These are phyloP conservation scores for Halictus ligatus DNA, from an alignment of 2,888 invertebrate genomes.

Conservation along the genomic window DNA sequence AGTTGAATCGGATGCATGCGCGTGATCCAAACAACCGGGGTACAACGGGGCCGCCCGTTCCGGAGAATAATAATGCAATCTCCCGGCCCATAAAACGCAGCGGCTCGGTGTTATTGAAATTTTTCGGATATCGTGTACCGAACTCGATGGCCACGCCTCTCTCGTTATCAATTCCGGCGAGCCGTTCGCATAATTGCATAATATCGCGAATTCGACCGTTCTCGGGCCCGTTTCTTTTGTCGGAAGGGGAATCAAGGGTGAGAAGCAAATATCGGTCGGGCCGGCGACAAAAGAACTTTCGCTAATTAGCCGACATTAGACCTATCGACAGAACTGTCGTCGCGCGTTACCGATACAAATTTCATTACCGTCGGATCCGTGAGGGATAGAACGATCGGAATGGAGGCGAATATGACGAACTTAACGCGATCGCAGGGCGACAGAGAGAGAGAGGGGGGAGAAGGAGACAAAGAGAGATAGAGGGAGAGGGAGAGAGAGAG, in stretches of 20 bases:
- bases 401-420: slow-evolving; percentile 47
- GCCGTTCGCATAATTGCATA: background rate
- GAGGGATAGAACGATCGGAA: slow-evolving; percentile 29
- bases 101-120: slow-evolving; percentile 45
- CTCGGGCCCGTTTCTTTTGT: background rate
- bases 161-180: background rate
- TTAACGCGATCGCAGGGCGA: slow-evolving; percentile 49
- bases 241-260: too few species aligned
- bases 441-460: background rate
- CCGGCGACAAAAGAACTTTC: too few species aligned
- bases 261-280: too few species aligned
- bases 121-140: slow-evolving; percentile 19
- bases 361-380: slow-evolving; percentile 39
- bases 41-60: slow-evolving; percentile 23
- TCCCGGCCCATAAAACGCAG: slow-evolving; percentile 65
- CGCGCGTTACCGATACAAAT: slow-evolving; percentile 34
- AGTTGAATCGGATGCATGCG: slow-evolving; percentile 68
- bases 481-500: too few species aligned
- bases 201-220: background rate
- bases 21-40: slow-evolving; percentile 20
- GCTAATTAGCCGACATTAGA: background rate
- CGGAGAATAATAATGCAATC: slow-evolving; percentile 77
- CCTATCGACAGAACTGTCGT: background rate
- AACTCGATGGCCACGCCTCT: slow-evolving; percentile 13
- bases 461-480: background rate